These are phyloP conservation scores for Hoplodrina blanda DNA, from an alignment of 2,888 invertebrate genomes.

Conservation along the genomic window DNA sequence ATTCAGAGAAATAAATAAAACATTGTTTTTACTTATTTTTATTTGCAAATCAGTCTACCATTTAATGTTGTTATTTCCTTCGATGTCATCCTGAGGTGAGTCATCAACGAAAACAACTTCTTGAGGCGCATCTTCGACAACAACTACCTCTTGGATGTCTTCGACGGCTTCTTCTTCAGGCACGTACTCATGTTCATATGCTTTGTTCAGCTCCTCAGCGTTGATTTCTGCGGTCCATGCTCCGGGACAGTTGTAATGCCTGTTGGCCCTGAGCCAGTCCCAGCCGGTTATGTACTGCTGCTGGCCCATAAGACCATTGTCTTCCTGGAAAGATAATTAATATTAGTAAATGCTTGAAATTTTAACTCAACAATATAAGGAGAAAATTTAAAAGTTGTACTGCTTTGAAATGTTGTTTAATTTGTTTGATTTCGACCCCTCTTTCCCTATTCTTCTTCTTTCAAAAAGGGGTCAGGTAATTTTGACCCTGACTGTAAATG, in stretches of 20 bases:
- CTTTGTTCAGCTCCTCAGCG: conserved; percentile 33
- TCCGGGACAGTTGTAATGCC: conserved; percentile 73
- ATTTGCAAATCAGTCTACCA: conserved; percentile 19
- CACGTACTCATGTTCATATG: conserved; percentile 15
- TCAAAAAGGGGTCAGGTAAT: too few species aligned
- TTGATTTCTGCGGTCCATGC: conserved; percentile 60
- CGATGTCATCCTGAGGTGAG: conserved; percentile 7
- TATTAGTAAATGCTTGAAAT: background rate
- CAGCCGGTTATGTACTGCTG: conserved; percentile 68
- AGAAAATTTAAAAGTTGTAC: background rate
- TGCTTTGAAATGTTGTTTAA: background rate
- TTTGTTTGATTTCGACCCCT: too few species aligned
- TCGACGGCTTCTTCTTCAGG: conserved; percentile 1
- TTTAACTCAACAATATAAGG: too few species aligned
- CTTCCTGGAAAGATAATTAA: conserved; percentile 64
- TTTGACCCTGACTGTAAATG: too few species aligned
- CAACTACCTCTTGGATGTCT: conserved; percentile 6
- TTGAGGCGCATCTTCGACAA: background rate
- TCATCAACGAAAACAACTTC: background rate
- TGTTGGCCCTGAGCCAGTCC: conserved; percentile 73
- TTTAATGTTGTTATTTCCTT: background rate
- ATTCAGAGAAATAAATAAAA: conserved; percentile 5
- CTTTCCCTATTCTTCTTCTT: too few species aligned
- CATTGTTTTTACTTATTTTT: conserved; percentile 8
- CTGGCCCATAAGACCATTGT: conserved; percentile 76